These are phyloP conservation scores for Phrixothrix hirtus DNA, from an alignment of 2,888 invertebrate genomes.

Conservation along the genomic window DNA sequence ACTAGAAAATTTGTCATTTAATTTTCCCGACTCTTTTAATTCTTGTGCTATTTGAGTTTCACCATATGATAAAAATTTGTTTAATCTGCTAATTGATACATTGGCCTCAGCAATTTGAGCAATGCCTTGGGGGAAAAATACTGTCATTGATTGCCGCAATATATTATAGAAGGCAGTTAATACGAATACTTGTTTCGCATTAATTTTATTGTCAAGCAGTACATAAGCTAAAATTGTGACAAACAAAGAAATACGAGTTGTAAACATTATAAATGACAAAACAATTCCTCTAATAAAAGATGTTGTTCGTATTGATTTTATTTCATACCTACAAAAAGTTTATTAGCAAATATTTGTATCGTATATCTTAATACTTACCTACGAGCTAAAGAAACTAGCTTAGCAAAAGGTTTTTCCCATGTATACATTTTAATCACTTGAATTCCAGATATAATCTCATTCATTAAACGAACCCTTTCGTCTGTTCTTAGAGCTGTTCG, in stretches of 20 bases:
- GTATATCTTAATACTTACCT: conserved; percentile 46
- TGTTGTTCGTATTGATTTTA: conserved; percentile 52
- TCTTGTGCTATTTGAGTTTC: conserved; percentile 41
- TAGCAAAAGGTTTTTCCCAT: conserved; percentile 88
- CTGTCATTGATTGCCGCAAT: conserved; percentile 71
- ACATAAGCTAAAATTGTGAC: conserved; percentile 68
- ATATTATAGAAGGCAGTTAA: conserved; percentile 75
- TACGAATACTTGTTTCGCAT: conserved; percentile 73
- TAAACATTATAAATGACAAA: conserved; percentile 67
- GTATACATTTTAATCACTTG: conserved; percentile 96
- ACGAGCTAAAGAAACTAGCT: conserved; percentile 70
- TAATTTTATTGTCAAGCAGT: conserved; percentile 63
- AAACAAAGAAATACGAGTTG: conserved; percentile 70
- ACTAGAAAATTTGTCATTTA: not conserved
- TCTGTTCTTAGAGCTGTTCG: conserved; percentile 83
- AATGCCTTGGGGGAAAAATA: conserved; percentile 72
- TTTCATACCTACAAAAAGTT: conserved; percentile 60
- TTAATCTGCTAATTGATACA: conserved; percentile 63
- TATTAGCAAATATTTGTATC: conserved; percentile 48
- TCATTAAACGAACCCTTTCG: conserved; percentile 84
- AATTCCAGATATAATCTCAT: conserved; percentile 85
- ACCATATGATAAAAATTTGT: conserved; percentile 66
- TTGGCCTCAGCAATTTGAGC: conserved; percentile 65
- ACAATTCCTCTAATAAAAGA: conserved; percentile 62
- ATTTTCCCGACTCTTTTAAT: not conserved